These are phyloP conservation scores for Heliconius nattereri DNA, from an alignment of 1,140 invertebrate genomes.

Conservation along the genomic window DNA sequence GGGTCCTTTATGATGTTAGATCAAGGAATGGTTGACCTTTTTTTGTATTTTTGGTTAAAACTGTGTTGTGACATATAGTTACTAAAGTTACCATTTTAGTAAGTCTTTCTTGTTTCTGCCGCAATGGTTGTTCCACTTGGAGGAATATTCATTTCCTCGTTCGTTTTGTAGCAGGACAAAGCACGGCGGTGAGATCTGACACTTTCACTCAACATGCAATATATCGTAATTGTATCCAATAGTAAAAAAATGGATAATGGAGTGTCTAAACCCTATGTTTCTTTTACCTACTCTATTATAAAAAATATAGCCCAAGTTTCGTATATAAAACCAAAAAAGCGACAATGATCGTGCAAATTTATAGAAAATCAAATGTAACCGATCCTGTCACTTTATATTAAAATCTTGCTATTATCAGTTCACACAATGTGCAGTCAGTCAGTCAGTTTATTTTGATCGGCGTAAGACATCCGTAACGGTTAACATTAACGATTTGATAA, in stretches of 20 bases:
- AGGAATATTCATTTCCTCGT: neutral
- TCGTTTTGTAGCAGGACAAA: neutral
- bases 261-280: too few relatives aligned
- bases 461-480: conserved; percentile 28
- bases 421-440: conserved; percentile 1
- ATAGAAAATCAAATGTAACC: conserved; percentile 10
- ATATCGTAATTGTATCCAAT: too few relatives aligned
- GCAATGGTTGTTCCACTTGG: neutral
- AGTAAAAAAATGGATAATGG: too few relatives aligned
- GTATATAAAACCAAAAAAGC: neutral
- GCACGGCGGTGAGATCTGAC: neutral
- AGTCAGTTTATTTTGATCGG: conserved; percentile 22
- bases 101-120: too few relatives aligned
- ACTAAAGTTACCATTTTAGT: neutral
- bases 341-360: conserved; percentile 16
- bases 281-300: neutral
- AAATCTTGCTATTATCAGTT: conserved; percentile 10
- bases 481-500: neutral
- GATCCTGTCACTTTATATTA: conserved; percentile 22
- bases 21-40: neutral
- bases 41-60: neutral
- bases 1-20: neutral
- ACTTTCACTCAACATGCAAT: neutral
- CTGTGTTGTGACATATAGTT: neutral
- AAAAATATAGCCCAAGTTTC: neutral